Percentiles rank a stretch among this genome's conserved stretches.
These are phyloP conservation scores for Drosophila leonis DNA, from an alignment of 2,888 invertebrate genomes.

Conservation along the genomic window DNA sequence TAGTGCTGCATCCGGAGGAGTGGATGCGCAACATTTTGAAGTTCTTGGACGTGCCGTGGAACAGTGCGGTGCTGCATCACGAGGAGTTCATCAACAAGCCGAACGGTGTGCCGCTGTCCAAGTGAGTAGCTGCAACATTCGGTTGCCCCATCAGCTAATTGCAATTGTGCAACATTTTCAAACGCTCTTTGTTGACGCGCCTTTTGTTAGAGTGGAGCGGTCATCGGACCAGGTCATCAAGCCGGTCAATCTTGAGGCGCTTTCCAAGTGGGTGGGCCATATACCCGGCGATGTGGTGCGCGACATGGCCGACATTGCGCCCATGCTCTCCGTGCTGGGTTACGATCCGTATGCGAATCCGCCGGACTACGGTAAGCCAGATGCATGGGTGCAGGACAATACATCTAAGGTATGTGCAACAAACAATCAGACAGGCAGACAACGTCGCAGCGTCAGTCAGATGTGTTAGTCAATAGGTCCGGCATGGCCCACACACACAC, in stretches of 20 bases:
- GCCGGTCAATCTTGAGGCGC: constrained; percentile 98
- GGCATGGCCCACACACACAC: constrained; percentile 5
- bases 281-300: constrained; percentile 95
- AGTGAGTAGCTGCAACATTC: constrained; percentile 88
- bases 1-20: constrained; percentile 96
- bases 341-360: constrained; percentile 99
- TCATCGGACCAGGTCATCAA: constrained; percentile 99
- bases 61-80: constrained; percentile 98
- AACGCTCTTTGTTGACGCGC: neutral
- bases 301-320: constrained; percentile 97
- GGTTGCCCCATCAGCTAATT: constrained; percentile 24
- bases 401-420: constrained; percentile 86
- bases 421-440: constrained; percentile 60
- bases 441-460: constrained; percentile 16
- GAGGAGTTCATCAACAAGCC: constrained; percentile 98
- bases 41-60: constrained; percentile 97
- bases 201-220: constrained; percentile 92
- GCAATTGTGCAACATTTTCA: constrained; percentile 31
- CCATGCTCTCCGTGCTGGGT: constrained; percentile 96
- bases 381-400: constrained; percentile 90
- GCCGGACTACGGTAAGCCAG: constrained; percentile 96
- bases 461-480: constrained; percentile 1
- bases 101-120: constrained; percentile 96
- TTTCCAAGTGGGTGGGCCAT: constrained; percentile 96
- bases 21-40: constrained; percentile 95